Percentiles rank a stretch among this genome's conserved stretches.
These are phyloP conservation scores for Drosophila leontia DNA, from an alignment of 1,140 invertebrate genomes.

Conservation along the genomic window DNA sequence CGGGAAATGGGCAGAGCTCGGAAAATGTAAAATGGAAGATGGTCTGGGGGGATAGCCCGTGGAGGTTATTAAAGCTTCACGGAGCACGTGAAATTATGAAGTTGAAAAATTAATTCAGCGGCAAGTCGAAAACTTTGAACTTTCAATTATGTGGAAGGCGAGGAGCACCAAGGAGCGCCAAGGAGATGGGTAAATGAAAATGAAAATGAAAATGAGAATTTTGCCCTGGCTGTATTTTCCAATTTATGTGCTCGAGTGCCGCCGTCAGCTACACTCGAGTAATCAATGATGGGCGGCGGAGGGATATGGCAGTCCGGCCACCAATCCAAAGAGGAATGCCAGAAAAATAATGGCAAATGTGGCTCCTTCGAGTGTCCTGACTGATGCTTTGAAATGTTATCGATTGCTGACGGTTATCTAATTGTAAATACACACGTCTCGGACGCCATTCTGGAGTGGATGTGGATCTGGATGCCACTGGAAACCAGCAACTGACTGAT, in stretches of 20 bases:
- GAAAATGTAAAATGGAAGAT: constrained; percentile 19
- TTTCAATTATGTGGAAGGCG: constrained; percentile 77
- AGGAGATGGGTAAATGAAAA: constrained; percentile 57
- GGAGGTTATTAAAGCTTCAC: constrained; percentile 70
- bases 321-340: constrained; percentile 58
- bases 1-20: constrained; percentile 6
- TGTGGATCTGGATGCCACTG: constrained; percentile 18
- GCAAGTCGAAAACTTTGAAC: constrained; percentile 79
- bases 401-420: constrained; percentile 75
- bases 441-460: constrained; percentile 25
- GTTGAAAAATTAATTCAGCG: constrained; percentile 82
- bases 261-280: constrained; percentile 77
- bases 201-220: constrained; percentile 64
- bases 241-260: constrained; percentile 78
- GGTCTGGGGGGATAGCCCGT: constrained; percentile 9
- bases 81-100: constrained; percentile 78
- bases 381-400: constrained; percentile 54
- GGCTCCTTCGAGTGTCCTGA: constrained; percentile 21
- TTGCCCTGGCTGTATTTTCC: constrained; percentile 62
- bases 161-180: constrained; percentile 12
- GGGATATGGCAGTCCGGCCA: constrained; percentile 14
- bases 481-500: constrained; percentile 60
- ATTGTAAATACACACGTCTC: constrained; percentile 73
- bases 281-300: constrained; percentile 66
- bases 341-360: constrained; percentile 71